Conservation (phyloP, 1,140 invertebrate species). For the Rhysida immarginata region DNA sequence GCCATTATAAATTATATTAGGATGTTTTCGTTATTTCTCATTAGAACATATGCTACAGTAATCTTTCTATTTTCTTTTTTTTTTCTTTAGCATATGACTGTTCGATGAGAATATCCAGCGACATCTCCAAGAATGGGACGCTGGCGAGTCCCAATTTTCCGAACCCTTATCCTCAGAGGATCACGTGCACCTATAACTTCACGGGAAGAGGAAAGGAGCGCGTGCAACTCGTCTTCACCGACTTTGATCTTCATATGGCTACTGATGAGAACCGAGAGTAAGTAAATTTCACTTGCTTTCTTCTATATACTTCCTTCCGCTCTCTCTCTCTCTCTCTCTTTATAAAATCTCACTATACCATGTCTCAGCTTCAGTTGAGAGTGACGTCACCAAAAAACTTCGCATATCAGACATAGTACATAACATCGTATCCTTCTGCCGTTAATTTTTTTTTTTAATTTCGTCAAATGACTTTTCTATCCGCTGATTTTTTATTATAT, state of each 20-base stretch:
- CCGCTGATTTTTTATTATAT: no score
- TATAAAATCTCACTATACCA: no score
- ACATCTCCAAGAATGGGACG: constrained; percentile 59
- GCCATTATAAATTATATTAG: not conserved
- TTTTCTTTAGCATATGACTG: constrained; percentile 55
- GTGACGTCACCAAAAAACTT: no score
- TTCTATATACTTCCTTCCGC: no score
- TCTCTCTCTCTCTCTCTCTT: no score
- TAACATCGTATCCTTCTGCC: no score
- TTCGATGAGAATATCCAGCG: constrained; percentile 57
- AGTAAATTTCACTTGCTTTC: no score
- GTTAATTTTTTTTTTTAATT: no score
- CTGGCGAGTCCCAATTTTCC: constrained; percentile 62
- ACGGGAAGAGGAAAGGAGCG: constrained; percentile 62
- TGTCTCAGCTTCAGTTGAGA: no score
- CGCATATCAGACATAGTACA: no score
- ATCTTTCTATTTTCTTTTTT: constrained; percentile 18
- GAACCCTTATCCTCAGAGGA: constrained; percentile 49
- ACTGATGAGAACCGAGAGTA: constrained; percentile 43
- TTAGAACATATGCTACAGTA: not conserved
- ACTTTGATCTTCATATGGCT: constrained; percentile 47
- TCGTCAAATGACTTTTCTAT: no score
- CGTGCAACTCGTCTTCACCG: constrained; percentile 49
- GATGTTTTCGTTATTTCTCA: constrained; percentile 3
- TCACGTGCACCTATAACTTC: constrained; percentile 68